Evolutionary conservation across 2,797 vertebrate species (phyloP).

Genomic region (Decapterus maruadsi): DNA sequence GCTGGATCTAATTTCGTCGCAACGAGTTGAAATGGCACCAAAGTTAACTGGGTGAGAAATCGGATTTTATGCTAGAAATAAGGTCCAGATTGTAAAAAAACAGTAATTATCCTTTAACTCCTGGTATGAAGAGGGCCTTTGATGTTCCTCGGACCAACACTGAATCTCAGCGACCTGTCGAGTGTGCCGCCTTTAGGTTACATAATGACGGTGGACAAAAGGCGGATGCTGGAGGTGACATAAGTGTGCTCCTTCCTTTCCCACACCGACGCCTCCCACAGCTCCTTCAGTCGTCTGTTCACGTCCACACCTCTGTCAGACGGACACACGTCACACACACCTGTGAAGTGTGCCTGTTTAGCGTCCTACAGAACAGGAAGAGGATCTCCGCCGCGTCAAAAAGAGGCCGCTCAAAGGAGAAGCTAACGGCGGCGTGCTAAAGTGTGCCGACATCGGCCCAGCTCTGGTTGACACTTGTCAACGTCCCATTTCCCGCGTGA

Average conservation of each 20-base stretch:
- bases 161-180: not conserved
- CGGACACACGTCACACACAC: conserved; percentile 21
- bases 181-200: conserved; percentile 26
- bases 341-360: conserved; percentile 41
- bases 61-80: too few relatives aligned
- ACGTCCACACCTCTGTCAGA: not conserved
- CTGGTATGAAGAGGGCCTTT: conserved; percentile 15
- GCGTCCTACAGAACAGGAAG: conserved; percentile 18
- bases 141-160: conserved; percentile 1
- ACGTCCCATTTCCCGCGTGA: not conserved
- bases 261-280: not conserved
- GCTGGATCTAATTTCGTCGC: too few relatives aligned
- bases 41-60: too few relatives aligned
- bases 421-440: not conserved
- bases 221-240: conserved; percentile 22
- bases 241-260: conserved; percentile 65
- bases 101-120: too few relatives aligned
- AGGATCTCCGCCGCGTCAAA: conserved; percentile 12
- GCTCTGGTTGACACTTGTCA: not conserved
- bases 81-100: too few relatives aligned
- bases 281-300: not conserved
- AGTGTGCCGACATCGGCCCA: conserved; percentile 35
- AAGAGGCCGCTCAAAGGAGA: not conserved
- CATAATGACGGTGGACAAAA: not conserved
- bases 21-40: too few relatives aligned